phyloP scores from a whole-genome alignment of 2,888 invertebrate species.

The Caenorhabditis zanzibari region DNA sequence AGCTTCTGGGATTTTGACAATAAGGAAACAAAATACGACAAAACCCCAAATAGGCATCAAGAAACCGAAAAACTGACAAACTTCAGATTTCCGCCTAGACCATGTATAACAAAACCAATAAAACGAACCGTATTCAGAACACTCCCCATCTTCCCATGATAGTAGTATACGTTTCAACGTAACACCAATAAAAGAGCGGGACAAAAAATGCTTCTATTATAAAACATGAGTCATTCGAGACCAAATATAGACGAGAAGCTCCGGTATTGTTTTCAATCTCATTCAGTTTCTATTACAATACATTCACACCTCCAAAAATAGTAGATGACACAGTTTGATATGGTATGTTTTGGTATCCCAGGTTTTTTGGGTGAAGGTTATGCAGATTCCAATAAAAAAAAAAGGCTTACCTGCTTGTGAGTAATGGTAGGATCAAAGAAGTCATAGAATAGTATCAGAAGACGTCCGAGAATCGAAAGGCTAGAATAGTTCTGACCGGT shows the following conservation, averaged over 20 bases:
- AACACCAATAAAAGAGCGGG: slow-evolving; percentile 2
- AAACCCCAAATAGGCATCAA: too few relatives aligned
- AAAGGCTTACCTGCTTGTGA: slow-evolving; percentile 48
- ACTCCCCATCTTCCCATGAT: background rate
- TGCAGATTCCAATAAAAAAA: background rate
- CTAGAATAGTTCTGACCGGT: slow-evolving; percentile 24
- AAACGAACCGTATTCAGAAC: background rate
- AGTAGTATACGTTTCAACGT: slow-evolving; percentile 11
- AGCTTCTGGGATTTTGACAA: too few relatives aligned
- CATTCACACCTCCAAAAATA: slow-evolving; percentile 7
- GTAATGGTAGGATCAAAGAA: slow-evolving; percentile 35
- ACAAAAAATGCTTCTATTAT: background rate
- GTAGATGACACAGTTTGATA: slow-evolving; percentile 32
- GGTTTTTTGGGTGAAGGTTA: slow-evolving; percentile 11
- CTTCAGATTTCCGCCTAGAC: background rate
- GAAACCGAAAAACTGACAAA: background rate
- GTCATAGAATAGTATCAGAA: slow-evolving; percentile 19
- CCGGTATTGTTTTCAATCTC: slow-evolving; percentile 20
- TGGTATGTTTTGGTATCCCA: background rate
- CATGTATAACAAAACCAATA: background rate
- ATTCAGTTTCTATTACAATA: slow-evolving; percentile 16
- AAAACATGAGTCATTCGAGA: slow-evolving; percentile 23
- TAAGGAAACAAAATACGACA: too few relatives aligned
- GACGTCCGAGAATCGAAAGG: background rate
- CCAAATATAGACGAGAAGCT: background rate